Evolutionary conservation across 2,888 invertebrate genomes (phyloP), one percentile per base, ranked within the genome.

Genomic region (Gastrophysa polygoni): DNA sequence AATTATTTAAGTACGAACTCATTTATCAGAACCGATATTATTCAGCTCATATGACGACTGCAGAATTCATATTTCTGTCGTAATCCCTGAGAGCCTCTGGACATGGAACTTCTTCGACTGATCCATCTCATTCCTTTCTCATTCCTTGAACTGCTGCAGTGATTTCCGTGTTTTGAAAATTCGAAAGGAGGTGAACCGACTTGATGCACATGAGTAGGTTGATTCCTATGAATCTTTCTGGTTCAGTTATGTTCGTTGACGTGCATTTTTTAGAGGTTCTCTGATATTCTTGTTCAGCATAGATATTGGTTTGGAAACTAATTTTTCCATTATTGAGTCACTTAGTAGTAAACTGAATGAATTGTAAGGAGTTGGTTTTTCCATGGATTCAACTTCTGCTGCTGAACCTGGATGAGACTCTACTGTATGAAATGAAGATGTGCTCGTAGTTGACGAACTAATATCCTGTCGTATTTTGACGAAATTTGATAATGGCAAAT

Each of bases 141-240:
- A n/a, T n/a, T n/a, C n/a, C n/a, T n/a, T n/a, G n/a, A n/a, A n/a
- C n/a, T n/a, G n/a, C n/a, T n/a, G n/a, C n/a, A n/a, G n/a, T n/a
- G n/a, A n/a, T n/a, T n/a, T n/a, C n/a, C n/a, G n/a, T n/a, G n/a
- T n/a, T n/a, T n/a, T n/a, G n/a, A n/a, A n/a, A n/a, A n/a, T n/a
- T n/a, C n/a, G n/a, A n/a, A n/a, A n/a, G 48, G 20, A 32, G 18
- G 17, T 17, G 16, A n/a, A n/a, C n/a, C n/a, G n/a, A n/a, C n/a
- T 57, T 48, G 28, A 57, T 32, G 7, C 57, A 48, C 57, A 57
- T 57, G n/a, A 57, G 28, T 17, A 57, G 11, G 24, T 57, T 57
- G 11, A 48, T 38, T 5, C 57, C 57, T 21, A 57, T 16, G 48
- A 57, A 57, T 29, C 46, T 44, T 56, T 44, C 46, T 32, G 49